phyloP scores from a whole-genome alignment of 2,888 invertebrate species.

The Diarsia rubi region DNA sequence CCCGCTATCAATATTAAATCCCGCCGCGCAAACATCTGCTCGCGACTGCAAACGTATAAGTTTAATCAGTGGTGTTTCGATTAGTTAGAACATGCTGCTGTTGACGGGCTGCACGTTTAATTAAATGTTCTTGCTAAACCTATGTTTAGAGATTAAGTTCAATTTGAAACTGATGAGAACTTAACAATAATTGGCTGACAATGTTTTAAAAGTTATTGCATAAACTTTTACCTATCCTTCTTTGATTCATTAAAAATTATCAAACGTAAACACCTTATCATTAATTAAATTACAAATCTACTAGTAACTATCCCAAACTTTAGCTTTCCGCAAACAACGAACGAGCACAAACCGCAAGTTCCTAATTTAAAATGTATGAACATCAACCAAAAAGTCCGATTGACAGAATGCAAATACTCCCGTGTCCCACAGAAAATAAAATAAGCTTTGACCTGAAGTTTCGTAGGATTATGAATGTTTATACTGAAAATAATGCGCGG shows the following conservation, averaged over 20 bases:
- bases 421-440: conserved; percentile 72
- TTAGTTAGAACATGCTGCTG: conserved; percentile 71
- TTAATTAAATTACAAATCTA: not conserved
- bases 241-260: not conserved
- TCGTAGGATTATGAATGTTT: conserved; percentile 88
- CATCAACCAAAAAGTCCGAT: conserved; percentile 50
- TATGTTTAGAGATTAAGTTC: conserved; percentile 12
- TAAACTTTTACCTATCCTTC: not conserved
- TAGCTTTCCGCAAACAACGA: conserved; percentile 1
- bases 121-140: conserved; percentile 36
- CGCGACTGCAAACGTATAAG: conserved; percentile 77
- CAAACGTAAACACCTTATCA: not conserved
- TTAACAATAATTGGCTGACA: not conserved
- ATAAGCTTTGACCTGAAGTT: conserved; percentile 80
- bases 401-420: conserved; percentile 67
- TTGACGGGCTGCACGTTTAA: conserved; percentile 58
- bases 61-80: conserved; percentile 79
- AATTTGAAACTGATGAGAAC: not conserved
- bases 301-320: conserved; percentile 11
- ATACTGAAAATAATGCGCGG: conserved; percentile 89
- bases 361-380: conserved; percentile 51
- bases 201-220: not conserved
- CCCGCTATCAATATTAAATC: conserved; percentile 86
- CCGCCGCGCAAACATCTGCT: conserved; percentile 74
- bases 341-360: conserved; percentile 7